Evolutionary conservation across 2,113 vertebrate genomes (phyloP).

Genomic region (Condylura cristata): DNA sequence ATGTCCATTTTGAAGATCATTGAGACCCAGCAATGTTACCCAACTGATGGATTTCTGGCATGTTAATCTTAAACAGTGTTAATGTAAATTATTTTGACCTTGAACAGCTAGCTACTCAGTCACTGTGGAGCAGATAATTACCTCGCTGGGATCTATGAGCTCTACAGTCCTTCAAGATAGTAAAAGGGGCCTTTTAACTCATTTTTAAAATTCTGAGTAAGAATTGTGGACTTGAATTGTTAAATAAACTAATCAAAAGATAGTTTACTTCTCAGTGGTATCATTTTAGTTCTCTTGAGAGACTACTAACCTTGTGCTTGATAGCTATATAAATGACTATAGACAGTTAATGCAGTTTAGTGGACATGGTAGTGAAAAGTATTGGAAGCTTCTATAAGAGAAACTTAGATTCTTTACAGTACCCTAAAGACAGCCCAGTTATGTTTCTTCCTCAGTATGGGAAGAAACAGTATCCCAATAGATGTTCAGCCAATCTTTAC

Average conservation of each 20-base stretch:
- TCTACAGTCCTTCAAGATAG: not conserved
- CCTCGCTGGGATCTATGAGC: not conserved
- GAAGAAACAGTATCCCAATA: not conserved
- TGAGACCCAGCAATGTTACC: not conserved
- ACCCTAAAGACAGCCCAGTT: not conserved
- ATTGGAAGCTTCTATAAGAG: not conserved
- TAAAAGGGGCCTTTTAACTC: not conserved
- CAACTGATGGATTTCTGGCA: not conserved
- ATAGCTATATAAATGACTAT: slow-evolving; percentile 2
- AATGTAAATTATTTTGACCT: slow-evolving; percentile 23
- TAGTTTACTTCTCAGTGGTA: not conserved
- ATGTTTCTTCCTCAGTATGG: not conserved
- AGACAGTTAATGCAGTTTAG: slow-evolving; percentile 15
- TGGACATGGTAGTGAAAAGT: not conserved
- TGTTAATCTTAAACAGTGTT: slow-evolving; percentile 26
- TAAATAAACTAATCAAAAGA: not conserved
- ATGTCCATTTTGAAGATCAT: not conserved
- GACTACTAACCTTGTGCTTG: not conserved
- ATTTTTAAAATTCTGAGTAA: not conserved
- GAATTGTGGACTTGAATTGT: not conserved
- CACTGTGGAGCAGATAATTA: not conserved
- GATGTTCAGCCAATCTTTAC: not conserved
- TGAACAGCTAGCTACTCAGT: not conserved
- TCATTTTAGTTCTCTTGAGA: not conserved
- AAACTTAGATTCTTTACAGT: not conserved